Conservation (phyloP, 2,797 vertebrate genomes). For the Loriculus beryllinus region DNA sequence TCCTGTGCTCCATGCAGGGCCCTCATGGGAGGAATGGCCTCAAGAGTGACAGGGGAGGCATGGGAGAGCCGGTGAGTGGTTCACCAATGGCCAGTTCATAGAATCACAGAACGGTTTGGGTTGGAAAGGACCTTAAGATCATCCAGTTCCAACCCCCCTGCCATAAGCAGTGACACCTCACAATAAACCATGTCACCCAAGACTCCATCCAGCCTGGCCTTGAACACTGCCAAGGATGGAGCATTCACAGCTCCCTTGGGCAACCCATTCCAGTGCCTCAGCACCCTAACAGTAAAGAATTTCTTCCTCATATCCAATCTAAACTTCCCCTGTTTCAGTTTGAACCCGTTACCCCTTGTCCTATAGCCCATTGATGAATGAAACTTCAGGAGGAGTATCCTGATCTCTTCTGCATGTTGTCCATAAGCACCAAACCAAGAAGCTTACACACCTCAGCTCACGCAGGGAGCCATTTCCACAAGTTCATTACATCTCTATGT, state of each 20-base stretch:
- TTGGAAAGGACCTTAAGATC: neutral
- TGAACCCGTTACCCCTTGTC: neutral
- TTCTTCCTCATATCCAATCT: neutral
- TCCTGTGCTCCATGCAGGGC: constrained; percentile 73
- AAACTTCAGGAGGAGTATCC: neutral
- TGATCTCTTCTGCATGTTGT: neutral
- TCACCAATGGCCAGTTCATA: neutral
- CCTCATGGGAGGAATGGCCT: constrained; percentile 82
- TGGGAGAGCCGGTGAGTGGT: constrained; percentile 80
- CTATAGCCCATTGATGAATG: neutral
- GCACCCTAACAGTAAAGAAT: neutral
- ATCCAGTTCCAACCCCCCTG: neutral
- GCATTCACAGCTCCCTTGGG: fast-evolving
- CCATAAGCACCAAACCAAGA: no score
- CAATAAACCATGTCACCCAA: neutral
- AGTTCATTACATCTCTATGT: neutral
- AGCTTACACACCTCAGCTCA: no score
- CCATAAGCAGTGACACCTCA: neutral
- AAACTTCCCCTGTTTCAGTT: neutral
- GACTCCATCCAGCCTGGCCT: neutral
- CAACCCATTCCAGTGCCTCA: neutral
- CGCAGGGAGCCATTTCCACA: no score
- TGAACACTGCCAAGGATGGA: neutral
- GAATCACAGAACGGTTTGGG: neutral
- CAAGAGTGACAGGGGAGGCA: constrained; percentile 84